Percentiles rank a stretch among this genome's conserved stretches.
Conservation (phyloP, 2,113 vertebrate genomes). For the Myocastor coypus region DNA sequence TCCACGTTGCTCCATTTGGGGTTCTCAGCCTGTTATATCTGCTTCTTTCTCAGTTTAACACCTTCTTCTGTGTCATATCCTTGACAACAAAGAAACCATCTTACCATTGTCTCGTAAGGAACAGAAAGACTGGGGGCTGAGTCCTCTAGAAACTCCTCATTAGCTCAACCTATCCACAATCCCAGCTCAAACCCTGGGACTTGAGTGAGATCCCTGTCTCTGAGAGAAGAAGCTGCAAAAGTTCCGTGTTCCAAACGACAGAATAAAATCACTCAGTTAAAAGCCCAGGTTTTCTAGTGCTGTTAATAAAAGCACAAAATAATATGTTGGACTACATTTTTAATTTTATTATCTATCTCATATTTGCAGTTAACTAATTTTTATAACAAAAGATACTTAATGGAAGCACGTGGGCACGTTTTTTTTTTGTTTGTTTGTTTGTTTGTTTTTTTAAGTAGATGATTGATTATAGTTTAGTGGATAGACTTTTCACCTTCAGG, state of each 20-base stretch:
- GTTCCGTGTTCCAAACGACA: neutral
- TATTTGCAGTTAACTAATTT: neutral
- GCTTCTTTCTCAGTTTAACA: neutral
- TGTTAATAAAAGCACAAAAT: neutral
- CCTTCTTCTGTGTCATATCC: neutral
- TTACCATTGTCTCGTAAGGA: neutral
- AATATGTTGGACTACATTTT: neutral
- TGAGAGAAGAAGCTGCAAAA: neutral
- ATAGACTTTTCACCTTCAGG: neutral
- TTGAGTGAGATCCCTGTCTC: neutral
- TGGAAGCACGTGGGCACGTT: neutral
- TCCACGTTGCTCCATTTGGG: neutral
- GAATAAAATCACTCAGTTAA: neutral
- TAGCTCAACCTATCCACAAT: neutral
- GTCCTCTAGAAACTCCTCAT: neutral
- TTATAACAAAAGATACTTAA: slow-evolving; percentile 32
- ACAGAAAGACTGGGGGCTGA: neutral
- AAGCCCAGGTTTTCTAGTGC: neutral
- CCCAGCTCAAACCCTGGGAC: neutral
- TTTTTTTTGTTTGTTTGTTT: too few species aligned
- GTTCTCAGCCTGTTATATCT: neutral
- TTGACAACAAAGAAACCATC: neutral
- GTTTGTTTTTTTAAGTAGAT: neutral
- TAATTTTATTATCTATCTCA: neutral
- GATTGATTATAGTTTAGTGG: slow-evolving; percentile 14